phyloP scores from a whole-genome alignment of 2,888 invertebrate genomes.

The Orthosia incerta region DNA sequence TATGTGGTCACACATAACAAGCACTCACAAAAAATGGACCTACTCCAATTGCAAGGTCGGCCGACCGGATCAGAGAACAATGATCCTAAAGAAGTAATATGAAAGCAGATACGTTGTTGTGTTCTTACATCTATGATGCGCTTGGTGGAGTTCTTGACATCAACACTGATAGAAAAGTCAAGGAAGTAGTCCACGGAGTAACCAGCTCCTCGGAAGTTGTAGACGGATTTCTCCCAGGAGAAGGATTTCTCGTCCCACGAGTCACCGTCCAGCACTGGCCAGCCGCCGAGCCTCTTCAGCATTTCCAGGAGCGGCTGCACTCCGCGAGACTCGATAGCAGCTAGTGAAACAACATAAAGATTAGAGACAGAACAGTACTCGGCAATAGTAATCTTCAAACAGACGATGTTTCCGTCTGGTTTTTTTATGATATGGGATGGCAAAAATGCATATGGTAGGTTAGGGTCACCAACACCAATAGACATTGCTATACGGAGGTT shows the following conservation, averaged over 20 bases:
- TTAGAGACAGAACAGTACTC: not conserved
- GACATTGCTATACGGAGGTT: not conserved
- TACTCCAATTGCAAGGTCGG: conserved; percentile 66
- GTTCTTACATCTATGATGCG: conserved; percentile 95
- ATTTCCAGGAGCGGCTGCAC: conserved; percentile 93
- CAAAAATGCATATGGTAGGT: not conserved
- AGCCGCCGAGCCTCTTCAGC: conserved; percentile 96
- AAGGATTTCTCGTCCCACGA: conserved; percentile 93
- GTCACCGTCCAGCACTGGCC: conserved; percentile 97
- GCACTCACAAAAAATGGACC: conserved; percentile 39
- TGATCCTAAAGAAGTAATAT: conserved; percentile 14
- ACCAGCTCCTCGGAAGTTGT: conserved; percentile 94
- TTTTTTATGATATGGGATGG: not conserved
- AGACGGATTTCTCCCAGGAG: conserved; percentile 96
- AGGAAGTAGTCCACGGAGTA: conserved; percentile 97
- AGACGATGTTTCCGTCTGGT: not conserved
- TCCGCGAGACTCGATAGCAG: conserved; percentile 95
- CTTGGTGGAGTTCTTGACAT: conserved; percentile 96
- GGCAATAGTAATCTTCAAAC: too few species aligned
- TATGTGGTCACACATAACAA: conserved; percentile 39
- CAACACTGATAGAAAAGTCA: conserved; percentile 97
- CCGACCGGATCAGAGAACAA: conserved; percentile 67
- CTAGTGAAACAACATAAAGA: conserved; percentile 82
- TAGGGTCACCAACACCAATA: not conserved
- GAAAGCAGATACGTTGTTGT: conserved; percentile 10